Evolutionary conservation across 2,113 vertebrate genomes (phyloP), one percentile per base, ranked within the genome.

Genomic region (Sinosuthora webbiana): DNA sequence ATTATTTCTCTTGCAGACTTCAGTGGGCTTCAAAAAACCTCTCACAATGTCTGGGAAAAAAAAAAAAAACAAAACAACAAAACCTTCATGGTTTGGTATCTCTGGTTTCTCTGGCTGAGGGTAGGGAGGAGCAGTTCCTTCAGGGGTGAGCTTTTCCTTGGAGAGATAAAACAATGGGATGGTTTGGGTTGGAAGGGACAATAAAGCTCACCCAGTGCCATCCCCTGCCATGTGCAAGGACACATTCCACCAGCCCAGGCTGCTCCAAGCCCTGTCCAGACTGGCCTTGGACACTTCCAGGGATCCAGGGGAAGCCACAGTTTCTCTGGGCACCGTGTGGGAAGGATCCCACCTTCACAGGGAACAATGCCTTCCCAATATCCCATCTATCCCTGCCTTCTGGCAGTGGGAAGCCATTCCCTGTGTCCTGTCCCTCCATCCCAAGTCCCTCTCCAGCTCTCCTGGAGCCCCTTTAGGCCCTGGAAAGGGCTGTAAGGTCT

Each of bases 161-260:
- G 35, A 87, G 22, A 73, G 11, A 33, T 0, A 7, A 18, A 80
- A 67, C 6, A 59, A 23, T 33, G 15, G 37, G 44, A 59, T 44
- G 42, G 23, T 57, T 57, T 52, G 7, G 18, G 7, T 28, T 15
- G 33, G 31, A 3, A 65, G 12, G 6, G 22, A 37, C 4, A 12
- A 19, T 0, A 57, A 0, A 65, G 9, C 6, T 2, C 67, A 63
- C 10, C 21, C 25, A 18, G 13, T 35, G 0, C 21, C 62, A 28
- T 22, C 31, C 31, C 27, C 27, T 42, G 33, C 45, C 75, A 42
- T 7, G 67, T 22, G 16, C 49, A 64, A 57, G 35, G 31, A 71
- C 35, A 42, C 1, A 30, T 64, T 2, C 39, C 65, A 71, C 42
- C 0, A 0, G 0, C 35, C 41, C 65, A 71, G 35, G 31, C 0